Conservation (phyloP, 1,140 invertebrate genomes). For the Cotesia glomerata region DNA sequence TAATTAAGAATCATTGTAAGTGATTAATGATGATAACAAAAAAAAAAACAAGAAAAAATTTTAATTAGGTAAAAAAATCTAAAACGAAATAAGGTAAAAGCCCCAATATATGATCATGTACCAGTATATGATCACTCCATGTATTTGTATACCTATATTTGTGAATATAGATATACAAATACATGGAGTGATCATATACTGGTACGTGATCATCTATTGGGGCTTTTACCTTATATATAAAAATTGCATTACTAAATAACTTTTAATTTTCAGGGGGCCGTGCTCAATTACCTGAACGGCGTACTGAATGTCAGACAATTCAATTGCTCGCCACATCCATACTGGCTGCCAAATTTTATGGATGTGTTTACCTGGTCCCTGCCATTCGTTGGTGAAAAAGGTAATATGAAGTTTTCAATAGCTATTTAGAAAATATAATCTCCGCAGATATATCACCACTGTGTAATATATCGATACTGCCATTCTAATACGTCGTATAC, state of each 20-base stretch:
- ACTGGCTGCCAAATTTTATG: conserved; percentile 99
- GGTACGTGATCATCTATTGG: too few relatives aligned
- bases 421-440: not conserved
- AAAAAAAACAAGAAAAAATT: too few relatives aligned
- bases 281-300: conserved; percentile 99
- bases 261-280: conserved; percentile 78
- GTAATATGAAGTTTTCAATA: conserved; percentile 57
- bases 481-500: too few relatives aligned
- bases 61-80: not conserved
- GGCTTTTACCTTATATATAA: too few relatives aligned
- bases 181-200: too few relatives aligned
- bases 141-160: too few relatives aligned
- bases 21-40: too few relatives aligned
- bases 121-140: too few relatives aligned
- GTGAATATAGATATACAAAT: too few relatives aligned
- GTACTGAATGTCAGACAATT: conserved; percentile 99
- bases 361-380: conserved; percentile 99
- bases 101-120: too few relatives aligned
- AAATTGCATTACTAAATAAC: not conserved
- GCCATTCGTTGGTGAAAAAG: conserved; percentile 99
- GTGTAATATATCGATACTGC: not conserved
- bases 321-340: conserved; percentile 99
- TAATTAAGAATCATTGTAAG: too few relatives aligned
- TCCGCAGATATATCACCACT: not conserved
- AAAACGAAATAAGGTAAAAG: not conserved